Evolutionary conservation across 2,113 vertebrate species (phyloP), one percentile per base, ranked within the genome.

Genomic region (Porphyrio hochstetteri): DNA sequence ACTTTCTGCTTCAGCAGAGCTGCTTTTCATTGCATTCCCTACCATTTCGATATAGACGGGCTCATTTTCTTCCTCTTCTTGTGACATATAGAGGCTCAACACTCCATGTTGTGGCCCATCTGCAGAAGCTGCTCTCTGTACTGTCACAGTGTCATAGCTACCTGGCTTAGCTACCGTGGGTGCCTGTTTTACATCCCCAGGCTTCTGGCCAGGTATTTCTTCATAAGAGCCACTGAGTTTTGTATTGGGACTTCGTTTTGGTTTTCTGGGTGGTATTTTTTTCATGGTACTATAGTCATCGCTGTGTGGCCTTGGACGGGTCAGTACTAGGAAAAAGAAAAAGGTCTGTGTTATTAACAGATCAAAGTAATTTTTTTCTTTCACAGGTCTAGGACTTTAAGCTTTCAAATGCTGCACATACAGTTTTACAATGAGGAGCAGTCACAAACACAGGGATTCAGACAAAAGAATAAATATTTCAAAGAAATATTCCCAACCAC

Each of bases 261-360:
- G 99, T 97, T 99, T 99, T 17, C 99, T 98, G 21, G 99, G 99
- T 9, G 99, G 99, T 68, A 99, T 99, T 97, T 99, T 99, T 97
- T 99, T 99, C 98, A 99, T 98, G 74, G 99, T 98, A 90, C 99
- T 99, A 72, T 99, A 99, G 97, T 99, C 99, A 67, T 99, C 99
- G 36, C 99, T 99, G 97, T 99, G 99, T 31, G 99, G 99, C 25
- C 99, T 98, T 59, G 99, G 99, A 84, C 99, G 98, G 29, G 98
- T 97, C 75, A 99, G 96, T 40, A 97, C 99, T 99, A 96, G 68
- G 87, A 93, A 69, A 78, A 70, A 56, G 64, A 38, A 79, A 91
- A 89, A 86, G 9, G 6, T 68, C 21, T 78, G 28, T 74, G 55
- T 96, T 92, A 96, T 40, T 94, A 88, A 59, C 19, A 88, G 48